Evolutionary conservation across 2,797 vertebrate genomes (phyloP).

Genomic region (Myotis findleyi): DNA sequence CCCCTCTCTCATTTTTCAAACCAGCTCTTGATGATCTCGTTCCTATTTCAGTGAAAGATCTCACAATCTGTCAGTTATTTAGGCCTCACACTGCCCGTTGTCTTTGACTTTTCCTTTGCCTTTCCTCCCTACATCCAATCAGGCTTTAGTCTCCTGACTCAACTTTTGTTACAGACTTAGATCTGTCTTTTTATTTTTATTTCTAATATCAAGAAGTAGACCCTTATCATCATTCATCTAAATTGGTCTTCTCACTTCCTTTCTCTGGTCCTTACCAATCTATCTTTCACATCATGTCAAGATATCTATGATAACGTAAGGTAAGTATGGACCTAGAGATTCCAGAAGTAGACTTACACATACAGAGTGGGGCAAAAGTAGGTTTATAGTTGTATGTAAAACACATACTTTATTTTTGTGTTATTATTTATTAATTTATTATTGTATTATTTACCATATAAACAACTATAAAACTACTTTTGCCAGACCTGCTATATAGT

Average conservation of each 20-base stretch:
- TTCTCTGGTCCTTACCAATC: not conserved
- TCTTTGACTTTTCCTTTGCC: not conserved
- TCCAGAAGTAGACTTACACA: not conserved
- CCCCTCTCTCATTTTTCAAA: not conserved
- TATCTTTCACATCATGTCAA: not conserved
- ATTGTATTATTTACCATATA: not conserved
- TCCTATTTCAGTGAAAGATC: not conserved
- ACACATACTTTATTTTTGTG: not conserved
- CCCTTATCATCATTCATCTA: not conserved
- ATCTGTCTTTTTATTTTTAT: not conserved
- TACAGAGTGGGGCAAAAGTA: not conserved
- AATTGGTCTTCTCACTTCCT: not conserved
- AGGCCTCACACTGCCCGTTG: not conserved
- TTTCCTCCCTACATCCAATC: not conserved
- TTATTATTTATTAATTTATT: not conserved
- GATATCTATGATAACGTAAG: not conserved
- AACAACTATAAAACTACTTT: not conserved
- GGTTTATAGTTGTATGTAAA: not conserved
- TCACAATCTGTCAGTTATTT: not conserved
- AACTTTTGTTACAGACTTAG: not conserved
- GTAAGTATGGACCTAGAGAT: not conserved
- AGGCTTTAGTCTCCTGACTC: not conserved
- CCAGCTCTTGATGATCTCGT: not conserved
- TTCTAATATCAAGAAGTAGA: slow-evolving; percentile 14
- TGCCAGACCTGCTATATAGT: not conserved